Evolutionary conservation across 2,797 vertebrate genomes (phyloP).

Genomic region (Phoeniculus purpureus): DNA sequence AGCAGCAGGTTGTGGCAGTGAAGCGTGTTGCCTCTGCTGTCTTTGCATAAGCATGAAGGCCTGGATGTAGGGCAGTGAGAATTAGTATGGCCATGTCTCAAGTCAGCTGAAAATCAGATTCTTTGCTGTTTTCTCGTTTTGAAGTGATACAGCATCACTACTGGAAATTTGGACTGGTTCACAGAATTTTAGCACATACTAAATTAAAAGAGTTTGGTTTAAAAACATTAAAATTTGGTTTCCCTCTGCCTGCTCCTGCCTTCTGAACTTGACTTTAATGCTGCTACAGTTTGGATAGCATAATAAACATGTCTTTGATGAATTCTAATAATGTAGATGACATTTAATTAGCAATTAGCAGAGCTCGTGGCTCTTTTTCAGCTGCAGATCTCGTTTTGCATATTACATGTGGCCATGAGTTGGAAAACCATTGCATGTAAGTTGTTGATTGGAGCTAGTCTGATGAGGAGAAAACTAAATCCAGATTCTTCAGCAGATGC

Average conservation of each 20-base stretch:
- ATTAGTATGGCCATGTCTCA: not conserved
- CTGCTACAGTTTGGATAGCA: not conserved
- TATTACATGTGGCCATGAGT: not conserved
- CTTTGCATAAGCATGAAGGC: fast-evolving
- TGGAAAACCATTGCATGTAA: not conserved
- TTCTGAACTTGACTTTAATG: not conserved
- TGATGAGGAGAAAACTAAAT: not conserved
- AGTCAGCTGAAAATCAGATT: not conserved
- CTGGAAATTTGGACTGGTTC: not conserved
- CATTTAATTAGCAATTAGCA: not conserved
- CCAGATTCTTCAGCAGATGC: not conserved
- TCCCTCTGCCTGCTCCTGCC: not conserved
- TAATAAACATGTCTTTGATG: not conserved
- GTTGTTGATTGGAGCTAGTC: not conserved
- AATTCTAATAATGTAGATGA: not conserved
- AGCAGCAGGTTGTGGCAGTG: not conserved
- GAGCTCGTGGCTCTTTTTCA: not conserved
- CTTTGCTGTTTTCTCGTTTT: not conserved
- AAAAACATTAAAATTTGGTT: not conserved
- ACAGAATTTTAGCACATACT: not conserved
- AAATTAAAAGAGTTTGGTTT: not conserved
- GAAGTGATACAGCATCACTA: not conserved
- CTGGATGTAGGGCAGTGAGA: not conserved
- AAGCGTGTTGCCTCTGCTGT: not conserved
- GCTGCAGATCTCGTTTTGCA: not conserved